Evolutionary conservation across 2,113 vertebrate genomes (phyloP), one percentile per base, ranked within the genome.

Genomic region (Lepisosteus osseus): DNA sequence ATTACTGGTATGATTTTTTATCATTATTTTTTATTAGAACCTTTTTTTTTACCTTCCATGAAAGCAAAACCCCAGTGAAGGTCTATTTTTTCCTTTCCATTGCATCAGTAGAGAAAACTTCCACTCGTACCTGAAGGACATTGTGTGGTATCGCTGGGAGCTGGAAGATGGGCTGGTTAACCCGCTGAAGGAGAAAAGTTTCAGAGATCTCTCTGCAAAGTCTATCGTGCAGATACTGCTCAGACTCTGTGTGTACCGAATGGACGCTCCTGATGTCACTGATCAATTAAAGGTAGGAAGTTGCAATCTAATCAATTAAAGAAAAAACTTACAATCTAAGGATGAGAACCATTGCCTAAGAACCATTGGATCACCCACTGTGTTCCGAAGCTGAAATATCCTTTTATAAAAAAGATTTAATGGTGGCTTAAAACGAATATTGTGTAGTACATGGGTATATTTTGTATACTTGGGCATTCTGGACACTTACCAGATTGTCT

Each of bases 191-290:
- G 59, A 64, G 45, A 56, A 45, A 47, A 41, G 41, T 7, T 74
- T 74, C 64, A 57, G 61, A 62, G 57, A 29, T 42, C 73, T 74
- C 40, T 55, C 73, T 15, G 42, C 67, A 15, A 57, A 45, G 14
- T 13, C 47, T 8, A 56, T 64, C 14, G 68, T 74, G 9, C 47
- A 69, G 13, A 67, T 74, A 56, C 59, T 74, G 43, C 68, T 70
- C 61, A 43, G 43, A 54, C 73, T 74, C 29, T 74, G 73, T 54
- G 67, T 70, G 40, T 69, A 69, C 45, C 67, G 73, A 12, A 56
- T 74, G 73, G 73, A 74, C 44, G 73, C 73, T 17, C 54, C 54
- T 14, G 73, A 74, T 55, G 67, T 70, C 9, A 63, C 40, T 64
- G 66, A 70, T 56, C 43, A 70, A 54, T 57, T 74, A 12, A 74